Percentiles rank a stretch among this genome's conserved stretches.
Evolutionary conservation across 1,140 invertebrate genomes (phyloP).

Genomic region (Acromyrmex charruanus): DNA sequence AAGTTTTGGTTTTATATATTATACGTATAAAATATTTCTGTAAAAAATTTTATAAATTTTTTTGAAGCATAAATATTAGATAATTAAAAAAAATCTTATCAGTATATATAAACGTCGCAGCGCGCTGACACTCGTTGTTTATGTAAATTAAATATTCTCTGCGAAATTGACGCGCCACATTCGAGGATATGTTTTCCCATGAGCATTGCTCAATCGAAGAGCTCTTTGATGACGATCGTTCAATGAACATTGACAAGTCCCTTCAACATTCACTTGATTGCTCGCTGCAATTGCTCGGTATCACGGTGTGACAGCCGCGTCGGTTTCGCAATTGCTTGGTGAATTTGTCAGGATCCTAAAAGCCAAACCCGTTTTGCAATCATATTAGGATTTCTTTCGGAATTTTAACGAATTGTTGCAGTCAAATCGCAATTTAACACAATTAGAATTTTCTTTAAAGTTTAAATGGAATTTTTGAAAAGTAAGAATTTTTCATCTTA

Average conservation of each 20-base stretch:
- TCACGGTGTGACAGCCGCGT: conserved; percentile 77
- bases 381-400: neutral
- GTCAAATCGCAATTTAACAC: neutral
- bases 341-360: conserved; percentile 58
- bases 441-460: neutral
- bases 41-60: conserved; percentile 37
- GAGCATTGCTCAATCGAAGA: neutral
- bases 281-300: conserved; percentile 77
- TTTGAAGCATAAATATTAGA: neutral
- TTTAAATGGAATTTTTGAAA: neutral
- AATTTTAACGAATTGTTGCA: neutral
- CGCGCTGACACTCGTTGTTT: neutral
- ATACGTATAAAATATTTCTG: conserved; percentile 23
- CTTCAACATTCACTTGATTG: conserved; percentile 75
- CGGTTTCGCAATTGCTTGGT: conserved; percentile 65
- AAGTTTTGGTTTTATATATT: conserved; percentile 11
- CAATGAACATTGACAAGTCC: conserved; percentile 17
- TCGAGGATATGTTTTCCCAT: neutral
- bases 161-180: neutral
- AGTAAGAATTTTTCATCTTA: no score
- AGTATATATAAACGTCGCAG: neutral
- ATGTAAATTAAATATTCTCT: neutral
- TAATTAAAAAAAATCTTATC: conserved; percentile 18
- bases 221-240: neutral
- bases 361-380: neutral